Evolutionary conservation across 2,888 invertebrate genomes (phyloP), one percentile per base, ranked within the genome.

Genomic region (Drosophila neutralis): DNA sequence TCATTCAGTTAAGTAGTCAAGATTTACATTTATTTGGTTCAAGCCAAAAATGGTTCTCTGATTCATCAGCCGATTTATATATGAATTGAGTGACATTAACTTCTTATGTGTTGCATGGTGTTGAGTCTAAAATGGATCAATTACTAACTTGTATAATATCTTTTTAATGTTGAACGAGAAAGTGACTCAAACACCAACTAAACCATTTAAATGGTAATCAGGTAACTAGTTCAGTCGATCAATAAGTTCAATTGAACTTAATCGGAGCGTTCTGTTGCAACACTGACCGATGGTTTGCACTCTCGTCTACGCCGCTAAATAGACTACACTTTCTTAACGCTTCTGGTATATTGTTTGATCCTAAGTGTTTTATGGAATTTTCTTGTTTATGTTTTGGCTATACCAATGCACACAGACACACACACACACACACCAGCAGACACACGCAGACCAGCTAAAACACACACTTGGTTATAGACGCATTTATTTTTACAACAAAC

Each of bases 361-460:
- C 80, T 87, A 87, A 87, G 87, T 87, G 87, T 87, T 87, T 90
- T 87, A 87, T 87, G 90, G 89, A 90, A 87, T 90, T 87, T 89
- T 78, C 90, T 86, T 90, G 90, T 90, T 90, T 85, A 80, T 76
- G 76, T 72, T 70, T 57, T 60, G 61, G 68, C 64, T 57, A 71
- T 29, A 57, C 38, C 78, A 40, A 51, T 42, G 52, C 56, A 53
- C 40, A 61, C 35, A 56, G 6, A 31, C 45, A 56, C 35, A 54
- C 58, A 58, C 36, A 51, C 21, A 29, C 24, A 49, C 33, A 27
- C 15, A 45, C 2, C 15, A 33, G 35, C 18, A 36, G 40, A 29
- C 58, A 42, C 48, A 24, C 13, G 24, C 24, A 45, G 24, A 45
- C 2, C 24, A 45, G 24, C 45, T 45, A 24, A 45, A 24, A 36